Percentiles rank a stretch among this genome's conserved stretches.
Evolutionary conservation across 2,113 vertebrate genomes (phyloP).

Genomic region (Istiophorus platypterus): DNA sequence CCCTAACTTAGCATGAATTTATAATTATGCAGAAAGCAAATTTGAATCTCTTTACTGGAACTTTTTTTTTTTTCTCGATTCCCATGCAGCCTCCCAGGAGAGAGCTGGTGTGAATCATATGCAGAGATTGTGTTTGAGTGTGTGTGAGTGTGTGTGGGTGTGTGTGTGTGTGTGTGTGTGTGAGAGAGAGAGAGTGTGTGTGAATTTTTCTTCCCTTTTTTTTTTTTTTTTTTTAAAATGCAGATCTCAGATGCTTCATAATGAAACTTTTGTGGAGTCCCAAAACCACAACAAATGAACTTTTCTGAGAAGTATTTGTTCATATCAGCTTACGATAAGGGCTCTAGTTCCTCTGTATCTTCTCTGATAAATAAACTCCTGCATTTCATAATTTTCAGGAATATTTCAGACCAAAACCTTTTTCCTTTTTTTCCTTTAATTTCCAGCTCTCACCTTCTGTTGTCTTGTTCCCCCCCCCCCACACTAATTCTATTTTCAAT

Average conservation of each 20-base stretch:
- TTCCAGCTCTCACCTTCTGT: background rate
- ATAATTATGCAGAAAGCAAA: constrained; percentile 71
- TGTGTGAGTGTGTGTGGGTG: constrained; percentile 16
- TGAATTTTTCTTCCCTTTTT: constrained; percentile 14
- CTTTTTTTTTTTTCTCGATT: constrained; percentile 75
- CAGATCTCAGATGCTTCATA: constrained; percentile 75
- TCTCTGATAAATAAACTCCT: constrained; percentile 16
- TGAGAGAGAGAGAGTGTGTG: constrained; percentile 14
- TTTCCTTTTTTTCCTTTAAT: background rate
- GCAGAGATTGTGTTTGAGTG: constrained; percentile 60
- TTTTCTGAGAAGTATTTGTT: constrained; percentile 83
- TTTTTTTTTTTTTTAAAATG: constrained; percentile 53
- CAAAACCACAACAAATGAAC: constrained; percentile 79
- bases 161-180: constrained; percentile 41
- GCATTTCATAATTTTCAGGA: background rate
- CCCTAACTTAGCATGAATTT: constrained; percentile 74
- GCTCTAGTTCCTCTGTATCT: constrained; percentile 3
- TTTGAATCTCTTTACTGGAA: constrained; percentile 77
- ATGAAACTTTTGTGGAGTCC: constrained; percentile 83
- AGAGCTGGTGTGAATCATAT: constrained; percentile 74
- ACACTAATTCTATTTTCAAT: constrained; percentile 55
- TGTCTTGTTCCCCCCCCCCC: background rate
- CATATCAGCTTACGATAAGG: constrained; percentile 76
- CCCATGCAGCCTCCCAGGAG: constrained; percentile 65
- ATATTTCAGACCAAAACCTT: background rate